Conservation (phyloP, 2,888 invertebrate genomes). For the Meandrusa payeni region DNA sequence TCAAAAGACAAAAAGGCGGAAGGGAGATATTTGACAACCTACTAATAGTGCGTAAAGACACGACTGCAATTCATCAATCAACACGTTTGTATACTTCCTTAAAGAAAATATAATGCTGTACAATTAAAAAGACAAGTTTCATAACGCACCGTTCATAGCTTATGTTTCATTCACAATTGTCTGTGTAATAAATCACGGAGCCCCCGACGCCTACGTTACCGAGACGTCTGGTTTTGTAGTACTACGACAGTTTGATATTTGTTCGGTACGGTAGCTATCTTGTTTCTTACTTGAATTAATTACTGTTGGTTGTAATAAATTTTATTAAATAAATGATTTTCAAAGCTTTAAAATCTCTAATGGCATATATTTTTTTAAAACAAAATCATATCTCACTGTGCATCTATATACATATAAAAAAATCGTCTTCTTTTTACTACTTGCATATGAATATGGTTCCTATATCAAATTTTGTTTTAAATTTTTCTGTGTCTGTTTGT, state of each 20-base stretch:
- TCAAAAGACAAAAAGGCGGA: too few relatives aligned
- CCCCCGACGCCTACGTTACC: conserved; percentile 7
- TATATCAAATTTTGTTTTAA: too few relatives aligned
- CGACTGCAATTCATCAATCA: too few relatives aligned
- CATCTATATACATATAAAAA: too few relatives aligned
- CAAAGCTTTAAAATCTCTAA: too few relatives aligned
- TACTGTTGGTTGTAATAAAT: background rate
- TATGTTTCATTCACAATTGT: conserved; percentile 9
- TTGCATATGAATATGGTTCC: too few relatives aligned
- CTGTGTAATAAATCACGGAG: conserved; percentile 11
- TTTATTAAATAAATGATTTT: background rate
- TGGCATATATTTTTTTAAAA: too few relatives aligned
- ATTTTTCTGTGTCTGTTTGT: too few relatives aligned
- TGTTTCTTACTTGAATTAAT: conserved; percentile 7
- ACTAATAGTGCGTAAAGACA: too few relatives aligned
- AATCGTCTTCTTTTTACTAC: too few relatives aligned
- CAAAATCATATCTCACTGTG: too few relatives aligned
- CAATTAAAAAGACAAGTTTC: background rate
- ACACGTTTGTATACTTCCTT: background rate
- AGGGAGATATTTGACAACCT: too few relatives aligned
- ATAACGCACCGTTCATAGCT: background rate
- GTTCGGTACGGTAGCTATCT: conserved; percentile 16
- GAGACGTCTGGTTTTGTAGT: conserved; percentile 9
- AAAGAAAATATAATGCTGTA: background rate
- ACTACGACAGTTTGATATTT: conserved; percentile 15